Base-by-base conservation (phyloP, 1,140 invertebrate species). In the Glossosoma conforme region DNA sequence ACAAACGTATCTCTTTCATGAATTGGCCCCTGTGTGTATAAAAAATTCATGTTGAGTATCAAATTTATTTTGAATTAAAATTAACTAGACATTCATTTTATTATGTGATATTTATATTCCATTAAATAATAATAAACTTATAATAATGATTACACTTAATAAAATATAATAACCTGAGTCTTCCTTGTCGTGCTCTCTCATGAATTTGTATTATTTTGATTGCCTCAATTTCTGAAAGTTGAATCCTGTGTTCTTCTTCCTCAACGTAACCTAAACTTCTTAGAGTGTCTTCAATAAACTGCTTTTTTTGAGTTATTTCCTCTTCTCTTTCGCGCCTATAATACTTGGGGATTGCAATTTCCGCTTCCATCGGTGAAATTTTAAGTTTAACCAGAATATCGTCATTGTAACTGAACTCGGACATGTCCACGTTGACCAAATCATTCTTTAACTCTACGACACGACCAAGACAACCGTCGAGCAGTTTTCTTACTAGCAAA, bases 181-280 rank as follows among this genome's bases (percentile, higher is more conserved):
- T 73, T 17, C 89, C 93, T 67, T 96, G 93, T 32, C 93, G 77
- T 1, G 92, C 93, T 59, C 93, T 70, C 69, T 97, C 94, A 62
- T 95, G 91, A 19, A 82, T 84, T 67, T 96, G 93, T 46, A 97
- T 85, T 1, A 94, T 73, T 21, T 81, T 73, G 25, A 96, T 84
- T 1, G 92, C 91, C 70, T 95, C 86, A 25, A 87, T 79, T 63
- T 91, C 81, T 0, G 83, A 87, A 63, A 94, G 78, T 4, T 75
- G 69, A 21, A 69, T 51, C 13, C 66, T 64, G 15, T 72, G 68
- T 45, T 76, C 77, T 35, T 80, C 75, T 42, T 84, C 81, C 25
- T 84, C 79, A 32, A 84, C 73, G 61, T 79, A 81, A 0, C 86
- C 87, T 1, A 88, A 58, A 59, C 79, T 86, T 14, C 75, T 77